Percentiles rank a stretch among this genome's conserved stretches.
Conservation (phyloP, 2,797 vertebrate genomes). For the Acanthornis magna region DNA sequence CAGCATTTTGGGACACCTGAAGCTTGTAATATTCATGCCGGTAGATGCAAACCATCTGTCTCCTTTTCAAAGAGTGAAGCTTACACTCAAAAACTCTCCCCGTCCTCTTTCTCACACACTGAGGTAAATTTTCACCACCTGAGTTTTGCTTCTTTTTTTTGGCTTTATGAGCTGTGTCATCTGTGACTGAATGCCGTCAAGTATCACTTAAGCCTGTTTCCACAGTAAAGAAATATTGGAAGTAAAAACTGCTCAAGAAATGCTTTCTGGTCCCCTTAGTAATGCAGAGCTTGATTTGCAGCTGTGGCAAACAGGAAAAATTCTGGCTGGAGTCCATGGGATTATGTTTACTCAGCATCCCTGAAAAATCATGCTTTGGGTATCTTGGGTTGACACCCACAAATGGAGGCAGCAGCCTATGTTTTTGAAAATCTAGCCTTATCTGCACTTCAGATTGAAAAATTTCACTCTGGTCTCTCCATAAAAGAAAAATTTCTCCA, state of each 20-base stretch:
- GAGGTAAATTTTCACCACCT: conserved; percentile 44
- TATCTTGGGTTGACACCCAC: background rate
- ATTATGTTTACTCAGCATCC: background rate
- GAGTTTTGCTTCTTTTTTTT: background rate
- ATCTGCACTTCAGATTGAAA: background rate
- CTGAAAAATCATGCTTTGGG: background rate
- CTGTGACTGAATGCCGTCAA: conserved; percentile 10
- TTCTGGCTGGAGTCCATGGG: background rate
- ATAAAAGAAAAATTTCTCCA: background rate
- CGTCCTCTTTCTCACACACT: background rate
- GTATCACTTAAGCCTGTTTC: conserved; percentile 26
- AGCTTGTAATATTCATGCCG: background rate
- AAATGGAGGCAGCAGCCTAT: background rate
- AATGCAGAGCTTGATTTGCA: background rate
- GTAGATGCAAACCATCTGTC: conserved; percentile 40
- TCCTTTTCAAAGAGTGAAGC: background rate
- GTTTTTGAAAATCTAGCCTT: background rate
- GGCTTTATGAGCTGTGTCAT: conserved; percentile 19
- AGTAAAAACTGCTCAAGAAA: background rate
- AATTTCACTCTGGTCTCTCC: background rate
- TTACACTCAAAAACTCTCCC: background rate
- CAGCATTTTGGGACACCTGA: conserved; percentile 40
- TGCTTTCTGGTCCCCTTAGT: background rate
- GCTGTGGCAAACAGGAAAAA: background rate
- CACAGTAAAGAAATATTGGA: background rate